Base-by-base conservation (phyloP, 2,797 vertebrate genomes). In the Florisuga fusca region DNA sequence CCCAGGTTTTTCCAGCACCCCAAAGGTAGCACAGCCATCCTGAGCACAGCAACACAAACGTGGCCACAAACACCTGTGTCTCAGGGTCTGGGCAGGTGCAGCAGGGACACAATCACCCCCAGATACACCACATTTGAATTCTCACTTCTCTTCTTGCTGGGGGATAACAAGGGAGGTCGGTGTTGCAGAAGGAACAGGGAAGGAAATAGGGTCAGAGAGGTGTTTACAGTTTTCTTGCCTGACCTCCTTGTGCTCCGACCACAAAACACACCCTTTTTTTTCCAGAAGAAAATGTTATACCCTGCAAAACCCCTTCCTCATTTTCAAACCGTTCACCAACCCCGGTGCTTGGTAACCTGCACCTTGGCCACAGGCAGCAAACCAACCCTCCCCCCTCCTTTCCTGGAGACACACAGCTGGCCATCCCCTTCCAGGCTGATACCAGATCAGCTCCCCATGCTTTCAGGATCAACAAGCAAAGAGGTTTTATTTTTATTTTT, bases 251-350 rank as follows among this genome's bases (percentile, higher is more conserved):
- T 48, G 64, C 75, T 97, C 73, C 90, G 76, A 96, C 96, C 97
- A 89, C 97, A 97, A 72, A 74, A 29, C 85, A 96, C 95, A 87
- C 84, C 93, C 95, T 96, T 73, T 94, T 73, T 94, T 96, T 93
- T 96, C 94, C 97, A 97, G 53, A 84, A 97, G 91, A 90, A 84
- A 92, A 41, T 41, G 46, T 96, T 89, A 93, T 93, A 76, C 92
- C 93, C 97, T 92, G 91, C 94, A 96, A 81, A 89, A 78, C 91
- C 96, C 92, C 97, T 98, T 98, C 98, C 98, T 98, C 97, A 96
- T 98, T 98, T 97, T 98, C 91, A 96, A 98, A 95, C 97, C 94
- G 93, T 96, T 97, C 92, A 64, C 46, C 76, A 11, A 1, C 73
- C 58, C 89, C 92, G 86, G 84, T 77, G 93, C 96, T 97, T 86